Evolutionary conservation across 1,140 invertebrate species (phyloP), one percentile per base, ranked within the genome.

Genomic region (Drosophila parabipectinata): DNA sequence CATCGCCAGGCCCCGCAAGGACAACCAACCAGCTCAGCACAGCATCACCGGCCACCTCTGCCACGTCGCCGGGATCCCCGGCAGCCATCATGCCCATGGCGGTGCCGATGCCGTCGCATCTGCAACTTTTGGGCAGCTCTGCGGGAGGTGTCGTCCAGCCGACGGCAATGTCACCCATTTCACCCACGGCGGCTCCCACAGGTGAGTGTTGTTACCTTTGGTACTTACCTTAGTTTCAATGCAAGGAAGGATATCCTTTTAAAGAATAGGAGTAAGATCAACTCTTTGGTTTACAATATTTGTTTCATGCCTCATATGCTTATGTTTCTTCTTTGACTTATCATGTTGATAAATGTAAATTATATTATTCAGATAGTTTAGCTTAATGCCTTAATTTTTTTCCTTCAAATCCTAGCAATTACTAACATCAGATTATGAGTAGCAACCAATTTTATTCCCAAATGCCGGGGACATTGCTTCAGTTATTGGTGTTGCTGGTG

Each of bases 81-180:
- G 15, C 32, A 24, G 14, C 58, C 21, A 74, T 58, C 14, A 88
- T 87, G 82, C 82, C 82, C 72, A 67, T 83, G 52, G 62, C 82
- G 4, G 50, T 87, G 48, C 74, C 75, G n/a, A 39, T 87, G 82
- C 82, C 82, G 54, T 73, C 69, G 45, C 81, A 81, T 72, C 45
- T 81, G 56, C 78, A 72, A 18, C 64, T 79, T 45, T 41, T 74
- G 44, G 75, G 79, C 28, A 66, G 59, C 45, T 12, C 75, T 12
- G 51, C 57, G 55, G 71, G 61, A 28, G 59, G 62, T 54, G 52
- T 39, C 18, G 53, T 55, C 9, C 79, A 75, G 80, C 80, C 79
- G 80, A 47, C 79, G 80, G 79, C 76, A 83, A 75, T 78, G 45
- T 51, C 77, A 30, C 72, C 76, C 39, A 39, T 69, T 48, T 64